Base-by-base conservation (phyloP, 2,888 invertebrate species). In the Sipha maydis region DNA sequence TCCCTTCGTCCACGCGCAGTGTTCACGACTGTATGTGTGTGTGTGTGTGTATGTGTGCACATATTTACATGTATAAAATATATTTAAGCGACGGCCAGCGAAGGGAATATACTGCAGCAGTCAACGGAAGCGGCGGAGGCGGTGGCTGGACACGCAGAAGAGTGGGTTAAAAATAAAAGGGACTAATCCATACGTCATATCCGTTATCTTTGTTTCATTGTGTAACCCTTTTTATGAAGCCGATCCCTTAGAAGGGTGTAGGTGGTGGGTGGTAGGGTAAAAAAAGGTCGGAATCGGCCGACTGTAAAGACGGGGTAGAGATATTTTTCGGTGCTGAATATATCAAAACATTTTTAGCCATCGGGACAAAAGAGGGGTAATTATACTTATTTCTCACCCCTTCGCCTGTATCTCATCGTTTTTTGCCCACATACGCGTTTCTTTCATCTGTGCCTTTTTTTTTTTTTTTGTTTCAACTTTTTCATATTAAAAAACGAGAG, bases 121-220 rank as follows among this genome's bases (percentile, higher is more conserved):
- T 71, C 34, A 34, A 3, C 48, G 48, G 48, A 48, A 48, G 48
- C 54, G 7, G 48, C 7, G 77, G 75, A 61, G 85, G 77, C 34
- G 77, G 67, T 25, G 48, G 71, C 54, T 54, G 83, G 84, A 76
- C 85, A 31, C 48, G 85, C 41, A 67, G 80, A 88, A 25, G 54
- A 85, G 85, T 71, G 86, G 86, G 86, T 88, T 80, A 80, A 88
- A 88, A 88, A 88, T 88, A 88, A 88, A 88, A 88, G 86, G 86
- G 86, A 90, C 90, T 90, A 90, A 90, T 90, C 90, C 90, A 90
- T 91, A 91, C 90, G 91, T 90, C 91, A 90, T 90, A 91, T 91
- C 90, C 91, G 91, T 90, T 91, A 91, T 91, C 91, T 91, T 91
- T 91, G 91, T 91, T 91, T 91, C 90, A 88, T 88, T 88, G 86